Percentiles rank a stretch among this genome's conserved stretches.
These are phyloP conservation scores for Apomyelois bistriatella DNA, from an alignment of 2,888 invertebrate species.

Conservation along the genomic window DNA sequence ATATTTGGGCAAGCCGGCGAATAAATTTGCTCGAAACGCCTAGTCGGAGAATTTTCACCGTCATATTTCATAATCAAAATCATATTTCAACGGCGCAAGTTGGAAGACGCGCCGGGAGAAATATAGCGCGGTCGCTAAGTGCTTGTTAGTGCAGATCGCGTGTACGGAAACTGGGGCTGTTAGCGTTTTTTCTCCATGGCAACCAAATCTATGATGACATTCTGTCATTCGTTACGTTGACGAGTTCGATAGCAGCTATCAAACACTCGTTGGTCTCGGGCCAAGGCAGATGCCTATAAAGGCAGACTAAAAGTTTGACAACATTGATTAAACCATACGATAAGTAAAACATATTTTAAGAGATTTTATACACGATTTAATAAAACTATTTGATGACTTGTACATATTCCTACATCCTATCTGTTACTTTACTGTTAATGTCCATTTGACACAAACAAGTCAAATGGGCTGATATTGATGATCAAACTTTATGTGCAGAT, in stretches of 20 bases:
- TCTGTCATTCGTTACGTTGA: not conserved
- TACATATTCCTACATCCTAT: too few species aligned
- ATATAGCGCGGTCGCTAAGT: constrained; percentile 36
- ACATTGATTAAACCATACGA: too few species aligned
- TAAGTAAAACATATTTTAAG: too few species aligned
- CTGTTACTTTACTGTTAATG: too few species aligned
- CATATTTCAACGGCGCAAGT: constrained; percentile 47
- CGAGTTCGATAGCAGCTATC: too few species aligned
- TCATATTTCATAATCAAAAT: constrained; percentile 58
- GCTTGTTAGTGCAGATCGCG: constrained; percentile 12
- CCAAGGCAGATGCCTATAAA: not conserved
- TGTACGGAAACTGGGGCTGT: constrained; percentile 22
- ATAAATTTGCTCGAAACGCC: constrained; percentile 40
- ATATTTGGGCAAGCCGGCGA: constrained; percentile 31
- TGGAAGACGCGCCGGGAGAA: constrained; percentile 41
- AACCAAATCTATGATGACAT: not conserved
- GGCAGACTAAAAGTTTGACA: too few species aligned
- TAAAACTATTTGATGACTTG: not conserved
- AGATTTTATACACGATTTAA: too few species aligned
- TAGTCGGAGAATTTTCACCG: constrained; percentile 42
- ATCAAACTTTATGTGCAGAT: too few species aligned
- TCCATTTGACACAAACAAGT: too few species aligned
- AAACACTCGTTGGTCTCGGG: too few species aligned
- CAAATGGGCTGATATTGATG: too few species aligned
- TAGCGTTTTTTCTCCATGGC: not conserved